A percentile compares a stretch with the other conserved stretches of the same genome.
These are phyloP conservation scores for Nasonia longicornis DNA, from an alignment of 1,140 invertebrate genomes.

Conservation along the genomic window DNA sequence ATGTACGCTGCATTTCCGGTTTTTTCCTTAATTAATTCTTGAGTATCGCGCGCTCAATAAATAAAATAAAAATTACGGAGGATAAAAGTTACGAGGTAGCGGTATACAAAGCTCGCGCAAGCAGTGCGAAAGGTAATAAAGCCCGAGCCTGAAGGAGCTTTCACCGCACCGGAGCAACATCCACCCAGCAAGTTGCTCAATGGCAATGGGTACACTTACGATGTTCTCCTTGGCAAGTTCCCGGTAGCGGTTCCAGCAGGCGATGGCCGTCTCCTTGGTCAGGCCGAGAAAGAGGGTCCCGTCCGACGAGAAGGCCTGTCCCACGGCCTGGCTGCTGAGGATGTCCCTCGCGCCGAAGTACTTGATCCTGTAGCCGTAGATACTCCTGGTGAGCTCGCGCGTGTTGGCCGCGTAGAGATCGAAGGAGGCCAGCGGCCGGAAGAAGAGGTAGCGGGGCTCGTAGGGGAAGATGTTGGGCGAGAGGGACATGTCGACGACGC, in stretches of 20 bases:
- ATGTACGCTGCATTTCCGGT: background rate
- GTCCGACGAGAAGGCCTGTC: slow-evolving; percentile 57
- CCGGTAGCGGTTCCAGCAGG: slow-evolving; percentile 57
- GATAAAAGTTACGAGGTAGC: background rate
- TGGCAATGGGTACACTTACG: slow-evolving; percentile 8
- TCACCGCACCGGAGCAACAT: background rate
- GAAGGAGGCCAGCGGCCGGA: slow-evolving; percentile 77
- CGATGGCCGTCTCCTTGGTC: slow-evolving; percentile 52
- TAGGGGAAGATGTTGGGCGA: slow-evolving; percentile 73
- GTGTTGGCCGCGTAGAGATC: slow-evolving; percentile 73
- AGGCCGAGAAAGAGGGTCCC: slow-evolving; percentile 58
- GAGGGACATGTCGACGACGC: slow-evolving; percentile 62
- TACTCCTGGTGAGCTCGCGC: slow-evolving; percentile 34
- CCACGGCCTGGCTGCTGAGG: slow-evolving; percentile 51
- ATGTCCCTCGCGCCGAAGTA: slow-evolving; percentile 37
- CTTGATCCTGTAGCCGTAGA: slow-evolving; percentile 42
- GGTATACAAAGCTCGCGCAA: background rate
- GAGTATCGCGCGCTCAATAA: background rate
- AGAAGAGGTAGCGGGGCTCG: slow-evolving; percentile 68
- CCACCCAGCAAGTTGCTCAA: no score
- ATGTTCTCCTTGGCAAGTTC: slow-evolving; percentile 42
- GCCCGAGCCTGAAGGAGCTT: background rate
- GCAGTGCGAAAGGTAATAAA: background rate
- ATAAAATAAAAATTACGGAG: no score
- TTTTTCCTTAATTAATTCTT: background rate